Base-by-base conservation (phyloP, 2,113 vertebrate species). In the Megatriorchis doriae region DNA sequence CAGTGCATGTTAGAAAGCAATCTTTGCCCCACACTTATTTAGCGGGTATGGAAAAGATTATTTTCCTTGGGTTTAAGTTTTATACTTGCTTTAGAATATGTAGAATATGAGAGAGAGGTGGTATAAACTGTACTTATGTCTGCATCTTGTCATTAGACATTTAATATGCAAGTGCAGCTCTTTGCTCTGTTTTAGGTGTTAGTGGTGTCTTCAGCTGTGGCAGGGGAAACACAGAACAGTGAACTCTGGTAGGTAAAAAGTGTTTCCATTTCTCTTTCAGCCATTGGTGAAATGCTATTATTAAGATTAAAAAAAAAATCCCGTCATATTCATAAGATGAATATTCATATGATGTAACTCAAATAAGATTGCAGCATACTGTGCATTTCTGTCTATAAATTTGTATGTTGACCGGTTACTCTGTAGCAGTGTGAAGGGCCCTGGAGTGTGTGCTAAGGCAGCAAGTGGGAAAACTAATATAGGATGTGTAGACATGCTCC, bases 401-500 rank as follows among this genome's bases (percentile, higher is more conserved):
- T 34, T 42, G 2, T 21, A 7, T 45, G 53, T 36, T 66, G 70
- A 4, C 40, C 45, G 43, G 34, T 58, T 88, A 80, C 66, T 58
- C 61, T 55, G 52, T 27, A 53, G 45, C 58, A 18, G 25, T 0
- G 9, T 7, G 36, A 52, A 34, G 34, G 29, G 67, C 48, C 18
- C 26, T 0, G 0, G 29, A 22, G 25, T 2, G 20, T 32, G 11
- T 3, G 17, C 52, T 18, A 7, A 34, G 47, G 22, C 13, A 18
- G 22, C 13, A 42, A 34, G n/a, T 25, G 47, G 67, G 73, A 34
- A 58, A 52, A 65, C 15, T 29, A 3, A 45, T 26, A 23, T 12
- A 11, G 29, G n/a, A 31, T 3, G 0, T 36, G 52, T 2, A 3
- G 66, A 19, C 0, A 3, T 1, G 12, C 42, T 45, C 47, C 32